A percentile compares a stretch with the other conserved stretches of the same genome.
These are phyloP conservation scores for Melospiza melodia DNA, from an alignment of 2,113 vertebrate genomes.

Conservation along the genomic window DNA sequence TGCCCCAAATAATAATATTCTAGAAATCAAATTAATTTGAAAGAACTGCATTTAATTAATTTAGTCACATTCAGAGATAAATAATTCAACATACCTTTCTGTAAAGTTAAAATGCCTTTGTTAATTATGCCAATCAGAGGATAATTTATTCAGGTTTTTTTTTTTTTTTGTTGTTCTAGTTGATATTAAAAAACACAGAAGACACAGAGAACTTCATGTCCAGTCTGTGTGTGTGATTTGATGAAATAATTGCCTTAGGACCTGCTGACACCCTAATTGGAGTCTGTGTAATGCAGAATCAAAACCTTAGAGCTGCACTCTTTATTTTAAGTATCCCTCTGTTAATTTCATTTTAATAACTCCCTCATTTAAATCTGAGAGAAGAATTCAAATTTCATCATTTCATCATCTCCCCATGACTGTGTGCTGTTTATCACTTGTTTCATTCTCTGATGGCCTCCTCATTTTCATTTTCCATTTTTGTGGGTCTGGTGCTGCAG, in stretches of 20 bases:
- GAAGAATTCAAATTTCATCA: not conserved
- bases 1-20: rapidly evolving
- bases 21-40: not conserved
- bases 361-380: not conserved
- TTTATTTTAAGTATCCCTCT: not conserved
- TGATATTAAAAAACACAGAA: not conserved
- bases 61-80: not conserved
- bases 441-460: not conserved
- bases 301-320: not conserved
- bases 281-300: not conserved
- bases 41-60: not conserved
- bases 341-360: slow-evolving; percentile 16
- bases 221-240: not conserved
- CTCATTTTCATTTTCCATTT: not conserved
- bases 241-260: slow-evolving; percentile 37
- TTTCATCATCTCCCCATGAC: not conserved
- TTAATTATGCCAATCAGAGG: not conserved
- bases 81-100: not conserved
- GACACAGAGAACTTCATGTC: not conserved
- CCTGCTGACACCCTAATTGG: slow-evolving; percentile 1
- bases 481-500: not conserved
- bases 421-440: not conserved
- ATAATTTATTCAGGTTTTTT: not conserved
- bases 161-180: not conserved
- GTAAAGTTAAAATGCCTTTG: not conserved